These are phyloP conservation scores for Trichacis sp. DNA, from an alignment of 2,888 invertebrate species.

Conservation along the genomic window DNA sequence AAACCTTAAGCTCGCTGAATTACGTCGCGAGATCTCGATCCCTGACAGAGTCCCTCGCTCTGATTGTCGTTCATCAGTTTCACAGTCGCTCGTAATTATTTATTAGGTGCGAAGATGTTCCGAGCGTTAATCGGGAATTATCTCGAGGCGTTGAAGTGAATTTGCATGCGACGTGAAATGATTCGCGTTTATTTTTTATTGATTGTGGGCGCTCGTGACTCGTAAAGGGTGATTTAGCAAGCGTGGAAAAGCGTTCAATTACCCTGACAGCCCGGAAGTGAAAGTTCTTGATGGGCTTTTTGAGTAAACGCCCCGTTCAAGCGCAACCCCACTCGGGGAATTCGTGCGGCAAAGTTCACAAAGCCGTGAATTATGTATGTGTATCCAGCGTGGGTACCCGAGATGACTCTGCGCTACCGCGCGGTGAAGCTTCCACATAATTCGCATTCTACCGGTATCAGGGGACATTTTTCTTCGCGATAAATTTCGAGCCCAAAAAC, in stretches of 20 bases:
- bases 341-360: conserved; percentile 42
- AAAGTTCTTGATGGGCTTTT: conserved; percentile 1
- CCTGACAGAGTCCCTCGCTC: background rate
- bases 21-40: background rate
- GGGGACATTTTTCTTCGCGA: conserved; percentile 35
- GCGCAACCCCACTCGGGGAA: conserved; percentile 36
- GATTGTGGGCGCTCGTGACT: background rate
- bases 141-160: too few species aligned
- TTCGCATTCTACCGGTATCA: conserved; percentile 41
- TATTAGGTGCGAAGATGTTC: background rate
- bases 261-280: background rate
- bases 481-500: conserved; percentile 29
- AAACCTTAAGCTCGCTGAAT: background rate
- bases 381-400: conserved; percentile 25
- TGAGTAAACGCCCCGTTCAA: conserved; percentile 27
- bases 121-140: too few species aligned
- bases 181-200: too few species aligned
- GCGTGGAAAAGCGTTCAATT: background rate
- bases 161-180: too few species aligned
- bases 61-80: background rate
- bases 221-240: background rate
- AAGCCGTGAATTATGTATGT: conserved; percentile 42
- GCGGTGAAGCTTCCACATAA: conserved; percentile 31
- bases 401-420: conserved; percentile 38
- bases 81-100: background rate